Evolutionary conservation across 2,888 invertebrate genomes (phyloP).

Genomic region (Cosmopolites sordidus): DNA sequence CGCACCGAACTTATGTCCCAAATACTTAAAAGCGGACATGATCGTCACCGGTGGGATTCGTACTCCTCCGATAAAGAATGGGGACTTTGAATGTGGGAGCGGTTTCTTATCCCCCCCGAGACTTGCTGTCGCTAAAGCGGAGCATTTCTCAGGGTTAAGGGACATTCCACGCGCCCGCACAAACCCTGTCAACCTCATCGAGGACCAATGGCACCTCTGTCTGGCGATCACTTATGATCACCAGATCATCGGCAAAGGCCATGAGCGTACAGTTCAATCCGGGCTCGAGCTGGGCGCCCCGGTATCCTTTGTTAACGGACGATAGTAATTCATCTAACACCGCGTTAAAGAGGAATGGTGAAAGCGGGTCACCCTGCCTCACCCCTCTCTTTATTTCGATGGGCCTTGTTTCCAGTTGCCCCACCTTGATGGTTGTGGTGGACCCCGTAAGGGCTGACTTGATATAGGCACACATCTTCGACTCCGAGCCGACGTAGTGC

Average conservation of each 20-base stretch:
- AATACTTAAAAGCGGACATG: slow-evolving; percentile 24
- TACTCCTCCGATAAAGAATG: slow-evolving; percentile 2
- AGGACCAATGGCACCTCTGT: neutral
- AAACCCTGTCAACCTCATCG: neutral
- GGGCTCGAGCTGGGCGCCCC: neutral
- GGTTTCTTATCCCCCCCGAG: no score
- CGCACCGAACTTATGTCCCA: slow-evolving; percentile 24
- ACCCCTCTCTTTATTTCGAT: slow-evolving; percentile 36
- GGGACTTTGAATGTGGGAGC: no score
- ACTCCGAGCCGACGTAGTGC: slow-evolving; percentile 22
- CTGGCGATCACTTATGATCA: neutral
- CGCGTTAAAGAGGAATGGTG: slow-evolving; percentile 33
- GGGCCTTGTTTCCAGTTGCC: slow-evolving; percentile 2
- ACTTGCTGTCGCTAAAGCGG: no score
- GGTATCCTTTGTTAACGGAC: neutral
- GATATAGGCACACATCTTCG: slow-evolving; percentile 9
- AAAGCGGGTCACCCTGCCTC: slow-evolving; percentile 37
- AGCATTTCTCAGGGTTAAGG: no score
- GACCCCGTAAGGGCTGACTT: slow-evolving; percentile 2
- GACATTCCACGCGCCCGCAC: neutral
- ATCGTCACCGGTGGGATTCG: slow-evolving; percentile 2
- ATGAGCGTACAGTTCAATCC: neutral
- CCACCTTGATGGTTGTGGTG: slow-evolving; percentile 19
- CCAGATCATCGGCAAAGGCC: slow-evolving; percentile 1
- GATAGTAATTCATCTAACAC: slow-evolving; percentile 33